Conservation (phyloP, 30 jellyfish, hydroid and myxozoan species). For the Cassiopea andromeda region DNA sequence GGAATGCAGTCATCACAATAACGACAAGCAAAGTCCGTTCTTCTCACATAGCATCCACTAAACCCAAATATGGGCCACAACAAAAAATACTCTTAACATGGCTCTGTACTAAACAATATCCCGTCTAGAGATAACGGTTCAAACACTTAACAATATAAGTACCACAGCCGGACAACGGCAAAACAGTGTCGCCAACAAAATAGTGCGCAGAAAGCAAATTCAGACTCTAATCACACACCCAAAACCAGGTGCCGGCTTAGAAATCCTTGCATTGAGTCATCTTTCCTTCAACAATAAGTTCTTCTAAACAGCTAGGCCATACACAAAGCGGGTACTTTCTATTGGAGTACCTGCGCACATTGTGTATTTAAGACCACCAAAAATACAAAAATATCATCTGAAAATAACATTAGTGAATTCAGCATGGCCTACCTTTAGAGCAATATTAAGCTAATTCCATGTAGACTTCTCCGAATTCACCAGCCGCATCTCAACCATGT, state of each 20-base stretch:
- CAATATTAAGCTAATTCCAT: neutral
- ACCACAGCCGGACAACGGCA: neutral
- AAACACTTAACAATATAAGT: neutral
- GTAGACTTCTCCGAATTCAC: neutral
- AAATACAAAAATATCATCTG: neutral
- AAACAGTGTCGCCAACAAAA: neutral
- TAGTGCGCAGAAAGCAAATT: neutral
- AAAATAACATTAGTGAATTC: neutral
- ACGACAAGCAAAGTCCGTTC: no score
- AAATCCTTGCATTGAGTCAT: neutral
- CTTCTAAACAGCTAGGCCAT: conserved; percentile 7
- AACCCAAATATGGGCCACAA: neutral
- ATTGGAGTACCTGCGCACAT: neutral
- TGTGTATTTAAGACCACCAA: neutral
- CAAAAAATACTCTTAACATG: neutral
- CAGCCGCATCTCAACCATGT: neutral
- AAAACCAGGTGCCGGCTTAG: neutral
- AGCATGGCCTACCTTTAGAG: neutral
- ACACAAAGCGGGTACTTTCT: neutral
- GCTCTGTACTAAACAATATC: neutral
- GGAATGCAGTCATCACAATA: no score
- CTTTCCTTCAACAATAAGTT: neutral
- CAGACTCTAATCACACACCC: neutral
- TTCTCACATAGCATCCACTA: no score
- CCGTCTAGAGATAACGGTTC: neutral